Percentiles rank a stretch among this genome's conserved stretches.
Conservation (phyloP, 2,113 vertebrate species). For the Crotalus helleri region DNA sequence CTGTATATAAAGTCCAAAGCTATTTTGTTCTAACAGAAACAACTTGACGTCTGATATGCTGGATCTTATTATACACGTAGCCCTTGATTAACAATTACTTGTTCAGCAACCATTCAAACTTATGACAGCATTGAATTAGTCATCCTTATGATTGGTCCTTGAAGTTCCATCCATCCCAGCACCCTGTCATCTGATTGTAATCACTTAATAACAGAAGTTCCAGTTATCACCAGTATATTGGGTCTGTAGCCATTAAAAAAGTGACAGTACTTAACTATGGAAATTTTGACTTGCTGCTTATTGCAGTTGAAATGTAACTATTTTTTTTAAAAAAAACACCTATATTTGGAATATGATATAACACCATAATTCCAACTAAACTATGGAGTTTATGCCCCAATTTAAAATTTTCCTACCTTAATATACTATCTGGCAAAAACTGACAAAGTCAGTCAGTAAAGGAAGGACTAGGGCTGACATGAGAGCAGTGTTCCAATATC, state of each 20-base stretch:
- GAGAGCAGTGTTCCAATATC: too few species aligned
- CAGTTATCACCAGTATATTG: background rate
- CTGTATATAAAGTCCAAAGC: background rate
- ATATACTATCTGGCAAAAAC: background rate
- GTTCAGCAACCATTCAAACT: background rate
- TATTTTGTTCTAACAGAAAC: background rate
- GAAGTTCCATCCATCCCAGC: background rate
- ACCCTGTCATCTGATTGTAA: background rate
- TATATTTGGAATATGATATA: background rate
- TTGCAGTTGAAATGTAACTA: background rate
- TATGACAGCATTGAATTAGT: background rate
- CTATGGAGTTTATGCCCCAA: background rate
- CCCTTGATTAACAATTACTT: background rate
- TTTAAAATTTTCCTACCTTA: background rate
- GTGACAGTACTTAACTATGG: background rate
- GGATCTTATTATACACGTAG: background rate
- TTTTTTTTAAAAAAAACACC: background rate
- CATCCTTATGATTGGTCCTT: background rate
- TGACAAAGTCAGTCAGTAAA: background rate
- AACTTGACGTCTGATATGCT: background rate
- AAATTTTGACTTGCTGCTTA: background rate
- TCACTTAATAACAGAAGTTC: background rate
- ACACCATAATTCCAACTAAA: background rate
- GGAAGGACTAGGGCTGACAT: too few species aligned
- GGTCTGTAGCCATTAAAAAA: background rate